Evolutionary conservation across 2,113 vertebrate genomes (phyloP), one percentile per base, ranked within the genome.

Genomic region (Gymnocephalus cernua): DNA sequence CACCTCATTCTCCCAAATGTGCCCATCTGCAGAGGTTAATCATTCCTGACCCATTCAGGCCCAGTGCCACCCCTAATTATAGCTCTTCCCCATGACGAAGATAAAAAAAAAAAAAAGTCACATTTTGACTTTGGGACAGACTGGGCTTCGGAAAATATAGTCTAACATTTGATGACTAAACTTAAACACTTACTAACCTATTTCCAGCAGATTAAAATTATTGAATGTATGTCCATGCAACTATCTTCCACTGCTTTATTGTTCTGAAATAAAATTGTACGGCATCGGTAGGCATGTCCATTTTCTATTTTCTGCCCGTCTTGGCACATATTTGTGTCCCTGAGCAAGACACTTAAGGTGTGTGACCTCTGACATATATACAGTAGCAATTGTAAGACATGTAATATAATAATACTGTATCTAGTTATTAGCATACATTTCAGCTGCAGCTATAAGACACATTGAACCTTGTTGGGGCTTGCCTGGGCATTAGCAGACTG

Each of bases 1-100:
- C 62, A 68, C 73, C 75, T 68, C 86, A 74, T 56, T 61, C 38
- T 86, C 88, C 89, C 90, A 89, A 75, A 90, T 79, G 86, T 80
- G 86, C 70, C 93, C 93, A 94, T 93, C 93, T 94, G 93, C 67
- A 89, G 80, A 93, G 93, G 93, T 93, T 92, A 93, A 93, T 90
- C 86, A 85, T 85, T 86, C 80, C 65, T 92, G 92, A 94, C 93
- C 91, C 62, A 18, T 75, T 74, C 84, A 87, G 87, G 88, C 88
- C 75, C 78, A 48, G 79, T 77, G 90, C 91, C 91, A 93, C 82
- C 48, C 32, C 89, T 92, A 89, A 93, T 92, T 92, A 93, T 79
- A 89, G 74, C 65, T 69, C 65, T 84, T 59, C 67, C 73, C 57
- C 27, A 78, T 32, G 83, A 90, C 16, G 9, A 67, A 77, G 51